Evolutionary conservation across 2,888 invertebrate genomes (phyloP), one percentile per base, ranked within the genome.

Genomic region (Synanthedon andrenaeformis): DNA sequence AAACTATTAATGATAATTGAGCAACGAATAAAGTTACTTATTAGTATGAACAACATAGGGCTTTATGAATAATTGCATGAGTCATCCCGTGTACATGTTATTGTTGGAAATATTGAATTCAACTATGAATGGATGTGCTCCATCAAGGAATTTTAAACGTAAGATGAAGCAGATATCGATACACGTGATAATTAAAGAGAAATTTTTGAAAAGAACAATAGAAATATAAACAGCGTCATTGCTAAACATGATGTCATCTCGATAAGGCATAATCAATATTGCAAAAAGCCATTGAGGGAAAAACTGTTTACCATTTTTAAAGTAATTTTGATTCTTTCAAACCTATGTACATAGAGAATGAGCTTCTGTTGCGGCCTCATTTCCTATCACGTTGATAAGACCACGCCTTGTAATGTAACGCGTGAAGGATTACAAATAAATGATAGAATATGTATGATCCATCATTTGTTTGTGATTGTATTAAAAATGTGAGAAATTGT

Each of bases 341-440:
- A 23, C 23, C 23, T 23, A 23, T 23, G 28, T 58, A 53, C 56
- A 56, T 60, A 54, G 57, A 54, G 53, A 56, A 45, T 55, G 53
- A 53, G 54, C 53, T 50, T 49, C 53, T 45, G 12, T 11, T 54
- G 65, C 68, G 81, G 67, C 82, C 82, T 76, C 79, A 72, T 76
- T 82, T 60, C 64, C 61, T 81, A 81, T 80, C 76, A 59, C 45
- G 53, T 57, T 70, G 80, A 80, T 81, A 80, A 79, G 66, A 64
- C 64, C 81, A 59, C 82, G 66, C 82, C 76, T 66, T 64, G 66
- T 51, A 13, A 45, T 45, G 13, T 45, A 13, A 45, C 45, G 45
- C 13, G 6, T 45, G 13, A 45, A 45, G 14, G 13, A 45, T n/a
- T 45, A 13, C 45, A 13, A 45, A 45, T 45, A 45, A 45, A 45